Base-by-base conservation (phyloP, 2,888 invertebrate species). In the Chouioia cunea region DNA sequence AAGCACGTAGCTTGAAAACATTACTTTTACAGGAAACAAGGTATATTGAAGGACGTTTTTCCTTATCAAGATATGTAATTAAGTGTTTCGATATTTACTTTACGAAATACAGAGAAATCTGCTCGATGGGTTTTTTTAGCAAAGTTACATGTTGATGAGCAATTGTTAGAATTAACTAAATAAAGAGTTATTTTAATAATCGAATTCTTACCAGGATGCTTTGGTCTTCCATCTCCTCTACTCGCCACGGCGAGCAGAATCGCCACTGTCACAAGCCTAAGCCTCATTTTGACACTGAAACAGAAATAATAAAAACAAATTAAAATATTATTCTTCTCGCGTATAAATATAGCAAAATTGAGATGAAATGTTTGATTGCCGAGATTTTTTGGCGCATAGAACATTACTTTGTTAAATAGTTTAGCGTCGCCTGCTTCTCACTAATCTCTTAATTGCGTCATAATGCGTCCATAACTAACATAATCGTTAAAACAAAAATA, bases 261-360 rank as follows among this genome's bases (percentile, higher is more conserved):
- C 78, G 79, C 74, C 72, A 80, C 70, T 70, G 78, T 79, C 68
- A 79, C 71, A 59, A 81, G 36, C 68, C 79, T 79, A 70, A 79
- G 79, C 77, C 81, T 78, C 84, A 84, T 85, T 79, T 80, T 83
- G 57, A 75, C 75, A 78, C 84, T 85, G 81, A 52, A 85, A 84
- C 78, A 79, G 71, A 72, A 63, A 68, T 59, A 63, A 64, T 52
- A 22, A 23, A 54, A 60, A 62, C 23, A 2, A 68, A 56, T 67
- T 58, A 48, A 36, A 57, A 59, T 22, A 15, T 44, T 18, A 43
- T 58, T 65, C 6, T 44, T 43, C 18, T 44, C 48, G 47, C 18
- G 27, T 23, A 36, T 16, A 27, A 22, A 47, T 53, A 27, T n/a
- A 44, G 16, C n/a, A 22, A 46, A 46, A 54, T 50, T n/a, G 10